These are phyloP conservation scores for Chelonus insularis DNA, from an alignment of 1,140 invertebrate genomes.

Conservation along the genomic window DNA sequence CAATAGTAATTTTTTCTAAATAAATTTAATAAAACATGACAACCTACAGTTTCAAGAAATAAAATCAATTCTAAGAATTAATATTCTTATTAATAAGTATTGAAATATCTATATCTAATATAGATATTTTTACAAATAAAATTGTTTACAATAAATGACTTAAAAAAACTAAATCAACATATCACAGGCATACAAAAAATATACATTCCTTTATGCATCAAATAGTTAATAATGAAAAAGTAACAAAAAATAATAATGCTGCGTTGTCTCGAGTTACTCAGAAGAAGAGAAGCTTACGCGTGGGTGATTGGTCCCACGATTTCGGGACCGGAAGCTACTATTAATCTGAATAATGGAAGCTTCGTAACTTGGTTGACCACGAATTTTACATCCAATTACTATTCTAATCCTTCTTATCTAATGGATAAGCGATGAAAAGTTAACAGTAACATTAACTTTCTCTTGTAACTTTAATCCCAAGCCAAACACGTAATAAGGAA, in stretches of 20 bases:
- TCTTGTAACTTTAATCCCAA: not conserved
- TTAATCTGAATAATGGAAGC: constrained; percentile 1
- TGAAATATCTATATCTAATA: too few species aligned
- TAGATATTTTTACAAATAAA: too few species aligned
- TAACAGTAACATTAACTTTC: not conserved
- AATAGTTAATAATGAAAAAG: not conserved
- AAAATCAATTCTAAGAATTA: too few species aligned
- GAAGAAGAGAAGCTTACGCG: constrained; percentile 22
- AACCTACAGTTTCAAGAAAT: too few species aligned
- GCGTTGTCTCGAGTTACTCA: constrained; percentile 11
- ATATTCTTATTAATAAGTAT: too few species aligned
- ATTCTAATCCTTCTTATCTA: too few species aligned
- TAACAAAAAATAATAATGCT: not conserved
- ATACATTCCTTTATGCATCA: not conserved
- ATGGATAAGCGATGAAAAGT: too few species aligned
- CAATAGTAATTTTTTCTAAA: too few species aligned
- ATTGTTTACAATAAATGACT: too few species aligned
- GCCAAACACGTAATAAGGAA: constrained; percentile 6
- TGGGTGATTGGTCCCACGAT: constrained; percentile 28
- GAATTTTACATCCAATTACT: too few species aligned
- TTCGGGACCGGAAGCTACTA: constrained; percentile 29
- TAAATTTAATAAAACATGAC: too few species aligned
- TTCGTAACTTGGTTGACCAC: constrained; percentile 14
- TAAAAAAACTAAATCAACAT: not conserved
- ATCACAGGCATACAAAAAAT: not conserved